Percentiles rank a stretch among this genome's conserved stretches.
Evolutionary conservation across 2,113 vertebrate species (phyloP).

Genomic region (Raja brachyura): DNA sequence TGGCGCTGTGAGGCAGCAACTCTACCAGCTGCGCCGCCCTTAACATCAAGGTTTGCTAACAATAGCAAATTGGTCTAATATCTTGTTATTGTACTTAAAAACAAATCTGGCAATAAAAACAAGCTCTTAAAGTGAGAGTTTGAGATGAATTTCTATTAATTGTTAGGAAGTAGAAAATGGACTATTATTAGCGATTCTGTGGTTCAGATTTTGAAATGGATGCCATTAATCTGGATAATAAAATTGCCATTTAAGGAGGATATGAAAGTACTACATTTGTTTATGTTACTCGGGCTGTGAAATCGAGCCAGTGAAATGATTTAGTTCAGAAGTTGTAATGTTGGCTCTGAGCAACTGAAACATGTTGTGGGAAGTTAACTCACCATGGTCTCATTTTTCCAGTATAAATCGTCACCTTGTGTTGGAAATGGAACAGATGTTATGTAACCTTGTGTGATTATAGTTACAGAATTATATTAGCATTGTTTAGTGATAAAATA

Average conservation of each 20-base stretch:
- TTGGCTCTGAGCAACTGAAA: background rate
- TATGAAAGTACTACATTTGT: background rate
- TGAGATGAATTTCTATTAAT: background rate
- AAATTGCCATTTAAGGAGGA: background rate
- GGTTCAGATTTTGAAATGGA: background rate
- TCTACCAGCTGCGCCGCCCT: too few species aligned
- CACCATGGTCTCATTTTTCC: background rate
- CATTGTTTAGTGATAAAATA: background rate
- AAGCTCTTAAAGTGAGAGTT: background rate
- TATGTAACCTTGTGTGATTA: background rate
- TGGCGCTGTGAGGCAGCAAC: too few species aligned
- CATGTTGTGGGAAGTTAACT: background rate
- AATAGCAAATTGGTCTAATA: background rate
- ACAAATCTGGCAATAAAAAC: background rate
- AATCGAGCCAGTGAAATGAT: background rate
- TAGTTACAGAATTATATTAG: background rate
- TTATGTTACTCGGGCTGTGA: constrained; percentile 5
- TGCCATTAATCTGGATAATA: background rate
- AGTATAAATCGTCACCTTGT: background rate
- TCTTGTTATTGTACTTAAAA: background rate
- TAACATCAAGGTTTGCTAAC: background rate
- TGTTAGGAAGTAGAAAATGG: background rate
- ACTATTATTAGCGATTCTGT: background rate
- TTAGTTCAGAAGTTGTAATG: background rate
- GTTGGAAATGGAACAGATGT: background rate